Conservation (phyloP, 2,888 invertebrate species). For the Caenorhabditis japonica region DNA sequence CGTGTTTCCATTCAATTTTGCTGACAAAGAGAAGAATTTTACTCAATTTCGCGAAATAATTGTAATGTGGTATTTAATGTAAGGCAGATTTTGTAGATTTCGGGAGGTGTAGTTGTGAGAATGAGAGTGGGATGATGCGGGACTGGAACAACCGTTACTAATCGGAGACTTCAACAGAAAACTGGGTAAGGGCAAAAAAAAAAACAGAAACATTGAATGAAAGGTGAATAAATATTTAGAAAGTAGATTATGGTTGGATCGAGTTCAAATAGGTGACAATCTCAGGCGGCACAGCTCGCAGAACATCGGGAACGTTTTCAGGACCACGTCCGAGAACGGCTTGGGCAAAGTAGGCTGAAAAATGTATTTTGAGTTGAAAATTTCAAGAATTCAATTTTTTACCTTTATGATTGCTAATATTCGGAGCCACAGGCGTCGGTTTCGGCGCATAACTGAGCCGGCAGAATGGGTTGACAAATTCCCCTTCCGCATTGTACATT, state of each 20-base stretch:
- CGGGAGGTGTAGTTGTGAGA: conserved; percentile 1
- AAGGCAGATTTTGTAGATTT: conserved; percentile 8
- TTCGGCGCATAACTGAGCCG: conserved; percentile 68
- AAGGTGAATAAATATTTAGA: background rate
- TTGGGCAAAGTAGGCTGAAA: conserved; percentile 61
- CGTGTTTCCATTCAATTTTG: no score
- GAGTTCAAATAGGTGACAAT: conserved; percentile 34
- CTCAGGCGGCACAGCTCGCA: conserved; percentile 33
- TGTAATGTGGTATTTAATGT: no score
- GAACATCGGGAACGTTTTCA: conserved; percentile 26
- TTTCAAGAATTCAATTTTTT: background rate
- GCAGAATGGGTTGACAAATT: conserved; percentile 72
- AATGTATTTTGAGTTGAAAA: no score
- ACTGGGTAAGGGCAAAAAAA: background rate
- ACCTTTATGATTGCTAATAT: conserved; percentile 65
- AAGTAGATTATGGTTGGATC: conserved; percentile 23
- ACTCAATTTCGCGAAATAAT: no score
- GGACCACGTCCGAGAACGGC: conserved; percentile 60
- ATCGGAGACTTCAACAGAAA: conserved; percentile 21
- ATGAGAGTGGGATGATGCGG: conserved; percentile 11
- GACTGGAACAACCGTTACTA: conserved; percentile 38
- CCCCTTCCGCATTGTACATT: conserved; percentile 70
- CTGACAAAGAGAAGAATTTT: no score
- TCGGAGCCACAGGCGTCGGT: conserved; percentile 49
- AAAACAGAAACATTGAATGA: background rate